Evolutionary conservation across 2,888 invertebrate species (phyloP), one percentile per base, ranked within the genome.

Genomic region (Troilus luridus): DNA sequence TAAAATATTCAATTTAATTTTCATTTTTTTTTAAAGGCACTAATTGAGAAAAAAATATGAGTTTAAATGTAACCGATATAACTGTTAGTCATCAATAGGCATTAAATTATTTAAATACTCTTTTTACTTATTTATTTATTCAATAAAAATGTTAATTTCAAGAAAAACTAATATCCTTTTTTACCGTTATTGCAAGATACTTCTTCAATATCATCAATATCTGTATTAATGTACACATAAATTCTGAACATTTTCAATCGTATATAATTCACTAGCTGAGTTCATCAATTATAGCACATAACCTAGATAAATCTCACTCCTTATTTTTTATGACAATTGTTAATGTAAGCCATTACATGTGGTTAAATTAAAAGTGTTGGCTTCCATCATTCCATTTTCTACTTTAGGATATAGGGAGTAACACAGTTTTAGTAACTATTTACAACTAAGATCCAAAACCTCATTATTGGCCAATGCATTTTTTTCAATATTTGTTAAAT

Each of bases 211-310:
- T 67, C 11, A 67, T 67, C 67, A 67, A 67, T 24, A 67, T 67
- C 67, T 14, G 14, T 67, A 24, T 67, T 6, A 27, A 72, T 11
- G 11, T 27, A 72, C 54, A 56, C 8, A 81, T 41, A 54, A 81
- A 85, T 85, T n/a, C 12, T 85, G 85, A 85, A 85, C 85, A 85
- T 85, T 85, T 85, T 85, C 85, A 85, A 85, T 85, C 5, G 56
- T 85, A 85, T 58, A 85, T 85, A 85, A 58, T 21, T 58, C 12
- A 58, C n/a, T n/a, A 85, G 21, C 85, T 85, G 85, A 85, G 85
- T 85, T 85, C 56, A 85, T 85, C 85, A 85, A 58, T 85, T n/a
- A 85, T 12, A 85, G 85, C 85, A 85, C 85, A 85, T 85, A 85
- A 85, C 85, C 85, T 85, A 14, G 41, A 6, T 21, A 27, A 8